phyloP scores from a whole-genome alignment of 1,140 invertebrate genomes.

The Drosophila subobscura region DNA sequence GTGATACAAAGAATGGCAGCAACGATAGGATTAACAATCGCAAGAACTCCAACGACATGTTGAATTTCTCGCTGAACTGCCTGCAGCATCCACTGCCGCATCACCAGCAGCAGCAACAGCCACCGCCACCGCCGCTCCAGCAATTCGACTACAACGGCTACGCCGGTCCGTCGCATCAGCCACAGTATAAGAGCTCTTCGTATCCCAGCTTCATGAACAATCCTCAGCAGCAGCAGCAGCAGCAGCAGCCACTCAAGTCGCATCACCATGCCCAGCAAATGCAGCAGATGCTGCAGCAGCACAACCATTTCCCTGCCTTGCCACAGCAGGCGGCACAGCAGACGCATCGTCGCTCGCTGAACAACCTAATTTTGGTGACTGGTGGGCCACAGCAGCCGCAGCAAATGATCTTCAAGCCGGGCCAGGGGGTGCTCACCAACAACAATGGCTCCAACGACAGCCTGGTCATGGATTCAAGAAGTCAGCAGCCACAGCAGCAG shows the following conservation, averaged over 20 bases:
- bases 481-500: slow-evolving; percentile 53
- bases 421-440: slow-evolving; percentile 70
- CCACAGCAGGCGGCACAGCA: slow-evolving; percentile 78
- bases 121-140: slow-evolving; percentile 36
- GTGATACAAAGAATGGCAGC: slow-evolving; percentile 77
- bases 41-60: slow-evolving; percentile 81
- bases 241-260: slow-evolving; percentile 51
- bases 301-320: slow-evolving; percentile 84
- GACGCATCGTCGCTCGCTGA: slow-evolving; percentile 79
- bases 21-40: slow-evolving; percentile 81
- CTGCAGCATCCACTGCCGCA: slow-evolving; percentile 61
- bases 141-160: slow-evolving; percentile 64
- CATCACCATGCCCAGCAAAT: slow-evolving; percentile 84
- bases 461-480: slow-evolving; percentile 36
- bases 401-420: slow-evolving; percentile 73
- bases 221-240: slow-evolving; percentile 63
- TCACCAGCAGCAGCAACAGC: slow-evolving; percentile 61
- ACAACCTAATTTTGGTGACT: slow-evolving; percentile 79
- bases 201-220: slow-evolving; percentile 83
- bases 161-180: slow-evolving; percentile 50
- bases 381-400: slow-evolving; percentile 77
- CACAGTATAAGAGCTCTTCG: slow-evolving; percentile 84
- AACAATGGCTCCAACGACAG: slow-evolving; percentile 56
- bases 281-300: slow-evolving; percentile 75
- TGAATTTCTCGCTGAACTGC: slow-evolving; percentile 71